Base-by-base conservation (phyloP, 1,140 invertebrate species). In the Drosophila nigromelanica region DNA sequence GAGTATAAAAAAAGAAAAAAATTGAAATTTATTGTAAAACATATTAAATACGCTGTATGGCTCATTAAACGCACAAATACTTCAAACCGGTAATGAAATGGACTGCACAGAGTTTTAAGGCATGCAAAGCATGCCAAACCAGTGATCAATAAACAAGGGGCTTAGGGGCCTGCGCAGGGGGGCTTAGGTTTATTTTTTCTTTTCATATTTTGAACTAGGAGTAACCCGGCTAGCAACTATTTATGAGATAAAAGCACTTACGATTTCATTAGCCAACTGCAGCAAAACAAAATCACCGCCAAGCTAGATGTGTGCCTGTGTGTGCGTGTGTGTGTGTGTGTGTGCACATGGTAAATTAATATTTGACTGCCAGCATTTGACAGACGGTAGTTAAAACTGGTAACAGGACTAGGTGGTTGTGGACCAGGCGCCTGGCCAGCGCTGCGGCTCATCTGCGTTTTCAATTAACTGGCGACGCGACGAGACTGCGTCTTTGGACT, bases 201-300 rank as follows among this genome's bases (percentile, higher is more conserved):
- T 24, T 8, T 35, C 8, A 35, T 35, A 35, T 35, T 35, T 35
- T 35, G 2, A 35, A 35, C 33, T 35, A 54, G 14, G 47, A 59
- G 69, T 42, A 69, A 63, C 59, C 72, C 52, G 80, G 64, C 71
- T 62, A 59, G 78, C 78, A 87, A 73, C 71, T 89, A 89, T 87
- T 87, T 89, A 73, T 63, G 73, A 82, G 83, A 87, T 83, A 87
- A 87, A 83, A 87, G 83, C 83, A 87, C 83, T 87, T 89, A 89
- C 83, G 83, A 87, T 87, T 87, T 87, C 82, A 87, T 87, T 87
- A 89, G 82, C 79, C 78, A 89, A 89, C 76, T 87, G 68, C 78
- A 72, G 78, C 78, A 76, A 82, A 86, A 86, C 78, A 87, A 86
- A 86, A 76, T 87, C 78, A 87, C 78, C 73, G 78, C 62, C 59